Percentiles rank a stretch among this genome's conserved stretches.
phyloP scores from a whole-genome alignment of 1,140 invertebrate genomes.

The Atta texana region DNA sequence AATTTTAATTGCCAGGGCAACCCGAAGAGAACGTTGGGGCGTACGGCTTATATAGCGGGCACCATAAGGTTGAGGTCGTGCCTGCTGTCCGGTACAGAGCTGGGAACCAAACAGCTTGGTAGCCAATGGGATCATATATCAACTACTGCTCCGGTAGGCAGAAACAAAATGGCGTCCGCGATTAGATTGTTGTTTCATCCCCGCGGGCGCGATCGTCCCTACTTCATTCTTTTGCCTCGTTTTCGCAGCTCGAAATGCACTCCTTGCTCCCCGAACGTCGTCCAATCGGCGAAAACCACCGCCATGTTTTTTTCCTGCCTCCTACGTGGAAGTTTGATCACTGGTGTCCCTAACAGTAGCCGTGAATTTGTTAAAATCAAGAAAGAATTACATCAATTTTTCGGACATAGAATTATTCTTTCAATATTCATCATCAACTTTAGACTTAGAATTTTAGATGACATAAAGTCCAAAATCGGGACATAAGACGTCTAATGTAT shows the following conservation, averaged over 20 bases:
- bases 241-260: conserved; percentile 49
- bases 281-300: conserved; percentile 61
- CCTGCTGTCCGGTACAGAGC: conserved; percentile 81
- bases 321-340: background rate
- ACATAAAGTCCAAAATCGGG: too few relatives aligned
- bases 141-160: conserved; percentile 83
- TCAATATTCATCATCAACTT: background rate
- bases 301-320: conserved; percentile 52
- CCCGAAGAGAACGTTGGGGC: conserved; percentile 72
- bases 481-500: too few relatives aligned
- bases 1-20: conserved; percentile 85
- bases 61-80: conserved; percentile 82
- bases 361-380: background rate
- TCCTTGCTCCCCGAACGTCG: conserved; percentile 24
- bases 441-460: background rate
- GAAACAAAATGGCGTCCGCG: conserved; percentile 84
- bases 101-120: conserved; percentile 83
- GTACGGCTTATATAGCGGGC: conserved; percentile 78
- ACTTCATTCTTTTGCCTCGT: conserved; percentile 50
- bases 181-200: conserved; percentile 80
- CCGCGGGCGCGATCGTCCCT: conserved; percentile 40
- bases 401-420: background rate
- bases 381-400: background rate
- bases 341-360: background rate
- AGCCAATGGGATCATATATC: conserved; percentile 86